Conservation (phyloP, 2,888 invertebrate species). For the Tenthredo distinguenda region DNA sequence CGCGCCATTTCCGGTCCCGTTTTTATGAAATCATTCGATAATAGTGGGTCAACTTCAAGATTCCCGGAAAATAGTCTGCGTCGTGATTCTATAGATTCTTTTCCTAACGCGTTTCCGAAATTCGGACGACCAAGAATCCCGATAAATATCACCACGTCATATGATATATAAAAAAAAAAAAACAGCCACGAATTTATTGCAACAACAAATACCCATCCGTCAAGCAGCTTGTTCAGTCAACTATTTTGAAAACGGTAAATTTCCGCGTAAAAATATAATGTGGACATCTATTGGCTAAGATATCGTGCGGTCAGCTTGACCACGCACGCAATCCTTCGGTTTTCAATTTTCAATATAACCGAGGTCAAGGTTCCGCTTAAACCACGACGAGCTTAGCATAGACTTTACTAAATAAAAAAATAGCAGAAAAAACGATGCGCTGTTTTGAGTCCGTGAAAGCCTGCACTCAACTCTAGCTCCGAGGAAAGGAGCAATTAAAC, state of each 20-base stretch:
- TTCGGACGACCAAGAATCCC: background rate
- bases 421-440: background rate
- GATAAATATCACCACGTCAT: background rate
- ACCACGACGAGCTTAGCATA: background rate
- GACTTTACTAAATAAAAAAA: background rate
- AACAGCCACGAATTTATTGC: no score
- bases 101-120: background rate
- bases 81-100: background rate
- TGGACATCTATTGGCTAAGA: background rate
- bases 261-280: background rate
- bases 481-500: conserved; percentile 35
- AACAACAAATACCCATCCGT: background rate
- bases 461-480: conserved; percentile 21
- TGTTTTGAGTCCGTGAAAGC: conserved; percentile 33
- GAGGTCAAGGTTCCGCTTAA: conserved; percentile 13
- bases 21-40: conserved; percentile 54
- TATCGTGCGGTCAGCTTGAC: background rate
- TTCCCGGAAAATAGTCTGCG: background rate
- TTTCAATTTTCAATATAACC: conserved; percentile 14
- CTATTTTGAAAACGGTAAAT: background rate
- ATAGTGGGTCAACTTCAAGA: conserved; percentile 47
- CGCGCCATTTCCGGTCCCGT: conserved; percentile 69
- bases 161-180: background rate
- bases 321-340: background rate
- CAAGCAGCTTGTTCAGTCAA: background rate